Conservation (phyloP, 2,888 invertebrate species). For the Synanthedon andrenaeformis region DNA sequence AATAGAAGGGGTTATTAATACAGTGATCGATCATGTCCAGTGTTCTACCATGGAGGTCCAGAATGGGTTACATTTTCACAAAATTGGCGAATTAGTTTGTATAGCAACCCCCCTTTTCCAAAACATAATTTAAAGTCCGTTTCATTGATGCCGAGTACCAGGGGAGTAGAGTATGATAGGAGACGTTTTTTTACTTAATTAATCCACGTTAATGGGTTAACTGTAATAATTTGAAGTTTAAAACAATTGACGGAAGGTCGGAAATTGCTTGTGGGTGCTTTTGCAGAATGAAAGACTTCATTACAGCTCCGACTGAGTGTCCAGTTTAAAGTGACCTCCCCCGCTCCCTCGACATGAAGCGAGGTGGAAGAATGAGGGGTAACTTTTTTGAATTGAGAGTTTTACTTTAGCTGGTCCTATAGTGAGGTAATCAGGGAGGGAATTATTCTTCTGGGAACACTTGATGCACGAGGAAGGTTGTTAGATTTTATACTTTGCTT, state of each 20-base stretch:
- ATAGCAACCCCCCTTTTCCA: no score
- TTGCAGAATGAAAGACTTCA: constrained; percentile 18
- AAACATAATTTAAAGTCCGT: background rate
- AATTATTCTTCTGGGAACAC: constrained; percentile 21
- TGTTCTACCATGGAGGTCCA: no score
- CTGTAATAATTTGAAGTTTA: constrained; percentile 12
- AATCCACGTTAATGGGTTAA: constrained; percentile 10
- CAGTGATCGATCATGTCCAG: no score
- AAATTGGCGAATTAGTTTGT: no score
- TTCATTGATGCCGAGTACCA: constrained; percentile 7
- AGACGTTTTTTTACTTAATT: constrained; percentile 17
- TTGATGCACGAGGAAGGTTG: constrained; percentile 19
- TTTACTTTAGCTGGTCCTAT: constrained; percentile 12
- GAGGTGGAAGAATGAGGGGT: background rate
- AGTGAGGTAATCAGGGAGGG: constrained; percentile 21
- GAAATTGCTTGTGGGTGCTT: constrained; percentile 14
- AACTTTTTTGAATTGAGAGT: constrained; percentile 2
- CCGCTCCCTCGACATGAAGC: background rate
- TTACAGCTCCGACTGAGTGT: constrained; percentile 18
- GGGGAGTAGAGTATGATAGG: constrained; percentile 10
- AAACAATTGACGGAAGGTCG: constrained; percentile 11
- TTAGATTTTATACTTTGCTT: background rate
- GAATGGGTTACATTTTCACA: no score
- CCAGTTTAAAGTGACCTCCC: constrained; percentile 13
- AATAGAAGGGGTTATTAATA: no score